Evolutionary conservation across 2,113 vertebrate species (phyloP).

Genomic region (Protobothrops mucrosquamatus): DNA sequence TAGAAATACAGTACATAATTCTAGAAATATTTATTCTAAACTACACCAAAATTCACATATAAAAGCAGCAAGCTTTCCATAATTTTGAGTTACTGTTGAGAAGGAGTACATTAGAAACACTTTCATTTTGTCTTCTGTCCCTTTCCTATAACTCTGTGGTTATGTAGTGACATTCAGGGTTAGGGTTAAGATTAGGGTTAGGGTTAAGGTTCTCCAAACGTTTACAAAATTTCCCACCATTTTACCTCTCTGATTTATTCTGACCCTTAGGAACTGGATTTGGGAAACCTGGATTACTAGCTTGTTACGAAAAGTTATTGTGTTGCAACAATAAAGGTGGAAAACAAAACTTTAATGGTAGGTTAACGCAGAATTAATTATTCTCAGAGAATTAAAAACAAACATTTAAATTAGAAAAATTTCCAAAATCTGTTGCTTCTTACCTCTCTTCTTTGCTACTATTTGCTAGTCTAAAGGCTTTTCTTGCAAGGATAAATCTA

Average conservation of each 20-base stretch:
- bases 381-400: background rate
- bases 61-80: background rate
- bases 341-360: background rate
- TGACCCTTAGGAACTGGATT: background rate
- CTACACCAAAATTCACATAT: background rate
- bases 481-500: conserved; percentile 91
- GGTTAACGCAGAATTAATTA: background rate
- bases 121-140: background rate
- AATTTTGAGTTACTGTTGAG: background rate
- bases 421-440: conserved; percentile 37
- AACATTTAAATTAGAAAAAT: background rate
- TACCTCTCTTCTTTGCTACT: conserved; percentile 89
- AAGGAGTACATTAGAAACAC: background rate
- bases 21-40: background rate
- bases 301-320: background rate
- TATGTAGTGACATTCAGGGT: background rate
- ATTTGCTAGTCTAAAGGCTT: conserved; percentile 76
- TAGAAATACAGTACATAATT: background rate
- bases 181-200: background rate
- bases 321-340: background rate
- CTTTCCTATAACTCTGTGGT: background rate
- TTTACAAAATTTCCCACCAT: background rate
- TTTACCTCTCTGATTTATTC: background rate
- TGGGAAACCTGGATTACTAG: background rate
- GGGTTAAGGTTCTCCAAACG: background rate